Base-by-base conservation (phyloP, 2,888 invertebrate genomes). In the Eupithecia vulgata region DNA sequence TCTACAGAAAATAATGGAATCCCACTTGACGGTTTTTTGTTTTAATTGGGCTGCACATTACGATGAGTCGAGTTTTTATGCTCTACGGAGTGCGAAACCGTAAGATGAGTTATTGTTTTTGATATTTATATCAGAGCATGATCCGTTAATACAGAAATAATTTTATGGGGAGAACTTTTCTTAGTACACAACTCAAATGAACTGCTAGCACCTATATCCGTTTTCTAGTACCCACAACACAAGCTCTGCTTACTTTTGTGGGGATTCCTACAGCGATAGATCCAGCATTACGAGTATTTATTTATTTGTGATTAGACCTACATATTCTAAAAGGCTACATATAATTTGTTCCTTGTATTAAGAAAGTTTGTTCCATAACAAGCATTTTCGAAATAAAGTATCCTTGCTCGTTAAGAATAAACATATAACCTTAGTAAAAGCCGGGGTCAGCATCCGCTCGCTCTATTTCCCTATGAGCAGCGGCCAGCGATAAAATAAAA, bases 31-130 rank as follows among this genome's bases (percentile, higher is more conserved):
- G 10, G 57, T 57, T 12, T 75, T 75, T 70, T 73, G 62, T 67
- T 75, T 75, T 67, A 67, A 68, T 71, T 72, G 52, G 17, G 66
- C 40, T 42, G 52, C 21, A 57, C 40, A 45, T 70, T 65, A 69
- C 61, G 45, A 71, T 48, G 45, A 65, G 25, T 68, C 52, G 45
- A 68, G 45, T 65, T 67, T 70, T 70, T 59, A 71, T 70, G 57
- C 45, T 67, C 21, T 25, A 59, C 42, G 67, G 34, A 67, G 61
- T 70, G 59, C 42, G 62, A 67, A 70, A 61, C 15, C 61, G 34
- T 34, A 17, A 21, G 17, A 17, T 34, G 61, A 17, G 17, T 34
- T 61, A 17, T 17, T 30, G 61, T 61, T 61, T 34, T 17, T 34
- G 34, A 61, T 61, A 61, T 61, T 61, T 34, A 61, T 61, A 34